Percentiles rank a stretch among this genome's conserved stretches.
These are phyloP conservation scores for Neotragus pygmaeus DNA, from an alignment of 2,113 vertebrate species.

Conservation along the genomic window DNA sequence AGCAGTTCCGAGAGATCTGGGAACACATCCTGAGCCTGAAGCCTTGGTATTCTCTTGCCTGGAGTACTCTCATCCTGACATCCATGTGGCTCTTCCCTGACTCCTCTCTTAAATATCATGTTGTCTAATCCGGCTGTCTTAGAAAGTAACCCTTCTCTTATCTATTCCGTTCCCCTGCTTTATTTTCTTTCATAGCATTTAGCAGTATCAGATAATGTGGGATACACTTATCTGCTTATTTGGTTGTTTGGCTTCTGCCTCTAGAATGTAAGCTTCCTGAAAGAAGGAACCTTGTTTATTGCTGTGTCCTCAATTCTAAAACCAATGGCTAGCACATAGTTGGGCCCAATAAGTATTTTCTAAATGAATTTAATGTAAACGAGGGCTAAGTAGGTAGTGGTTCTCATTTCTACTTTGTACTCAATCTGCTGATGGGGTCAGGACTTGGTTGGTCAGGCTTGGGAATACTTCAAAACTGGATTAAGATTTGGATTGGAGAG, in stretches of 20 bases:
- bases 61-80: not conserved
- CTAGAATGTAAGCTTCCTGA: not conserved
- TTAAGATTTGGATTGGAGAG: not conserved
- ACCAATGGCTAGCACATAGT: not conserved
- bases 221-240: not conserved
- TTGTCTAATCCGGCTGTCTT: not conserved
- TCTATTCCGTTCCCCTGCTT: not conserved
- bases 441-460: too few relatives aligned
- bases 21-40: not conserved
- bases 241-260: not conserved
- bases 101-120: not conserved
- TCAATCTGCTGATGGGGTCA: not conserved
- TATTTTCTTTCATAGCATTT: not conserved
- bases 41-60: not conserved
- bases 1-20: not conserved
- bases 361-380: not conserved
- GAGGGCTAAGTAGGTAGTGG: not conserved
- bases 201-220: not conserved
- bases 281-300: not conserved
- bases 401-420: not conserved
- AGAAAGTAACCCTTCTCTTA: not conserved
- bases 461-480: not conserved
- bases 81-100: not conserved
- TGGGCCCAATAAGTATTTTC: not conserved
- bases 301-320: not conserved